These are phyloP conservation scores for Hipparchia sbordonii DNA, from an alignment of 2,888 invertebrate species.

Conservation along the genomic window DNA sequence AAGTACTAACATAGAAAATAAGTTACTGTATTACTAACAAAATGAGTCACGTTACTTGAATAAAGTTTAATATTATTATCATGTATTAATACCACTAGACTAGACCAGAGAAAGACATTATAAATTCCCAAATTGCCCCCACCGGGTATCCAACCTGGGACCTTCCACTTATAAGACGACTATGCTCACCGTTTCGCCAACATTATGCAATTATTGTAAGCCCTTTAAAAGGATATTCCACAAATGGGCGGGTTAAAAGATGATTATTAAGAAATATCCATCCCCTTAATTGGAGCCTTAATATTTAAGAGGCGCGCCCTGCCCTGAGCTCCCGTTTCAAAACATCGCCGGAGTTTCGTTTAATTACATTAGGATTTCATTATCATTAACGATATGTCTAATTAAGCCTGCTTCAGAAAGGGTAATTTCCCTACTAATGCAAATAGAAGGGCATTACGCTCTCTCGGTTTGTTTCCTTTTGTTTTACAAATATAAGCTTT, in stretches of 20 bases:
- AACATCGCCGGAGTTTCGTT: constrained; percentile 23
- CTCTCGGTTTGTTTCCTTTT: constrained; percentile 15
- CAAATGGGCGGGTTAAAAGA: constrained; percentile 13
- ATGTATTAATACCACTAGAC: not conserved
- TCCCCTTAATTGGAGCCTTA: constrained; percentile 17
- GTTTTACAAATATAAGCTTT: not conserved
- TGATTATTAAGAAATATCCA: constrained; percentile 24
- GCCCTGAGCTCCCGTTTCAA: constrained; percentile 13
- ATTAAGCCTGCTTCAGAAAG: constrained; percentile 30
- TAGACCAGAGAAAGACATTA: not conserved
- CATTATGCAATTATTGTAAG: too few species aligned
- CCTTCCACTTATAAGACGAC: too few species aligned
- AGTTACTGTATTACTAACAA: too few species aligned
- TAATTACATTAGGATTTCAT: constrained; percentile 35
- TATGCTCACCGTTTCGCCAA: too few species aligned
- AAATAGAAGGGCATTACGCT: constrained; percentile 9
- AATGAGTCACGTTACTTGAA: too few species aligned
- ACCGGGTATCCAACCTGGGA: too few species aligned
- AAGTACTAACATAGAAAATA: too few species aligned
- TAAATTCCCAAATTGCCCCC: not conserved
- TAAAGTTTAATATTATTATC: too few species aligned
- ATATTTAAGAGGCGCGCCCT: constrained; percentile 13
- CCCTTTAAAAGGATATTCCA: constrained; percentile 10
- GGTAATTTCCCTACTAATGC: constrained; percentile 23
- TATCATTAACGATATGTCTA: constrained; percentile 36